Evolutionary conservation across 64 coral and sea anemone species (phyloP).

Genomic region (Dendronephthya gigantea): DNA sequence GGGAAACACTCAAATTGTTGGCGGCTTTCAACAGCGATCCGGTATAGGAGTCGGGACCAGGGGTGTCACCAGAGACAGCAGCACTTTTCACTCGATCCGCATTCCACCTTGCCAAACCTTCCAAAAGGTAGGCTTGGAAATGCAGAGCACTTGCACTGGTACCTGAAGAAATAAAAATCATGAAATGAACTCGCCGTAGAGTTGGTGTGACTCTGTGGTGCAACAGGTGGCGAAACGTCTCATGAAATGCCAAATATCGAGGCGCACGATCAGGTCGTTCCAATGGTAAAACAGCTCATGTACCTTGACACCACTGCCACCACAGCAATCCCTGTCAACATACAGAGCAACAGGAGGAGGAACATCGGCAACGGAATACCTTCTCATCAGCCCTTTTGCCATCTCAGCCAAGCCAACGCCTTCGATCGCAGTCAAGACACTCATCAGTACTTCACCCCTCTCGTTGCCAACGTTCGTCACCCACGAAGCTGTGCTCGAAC

Average conservation of each 20-base stretch:
- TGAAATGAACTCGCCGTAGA: neutral
- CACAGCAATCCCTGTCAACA: slow-evolving; percentile 36
- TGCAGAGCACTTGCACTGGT: neutral
- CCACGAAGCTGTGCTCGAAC: slow-evolving; percentile 27
- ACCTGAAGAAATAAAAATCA: neutral
- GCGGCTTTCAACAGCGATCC: neutral
- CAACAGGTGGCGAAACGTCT: slow-evolving; percentile 23
- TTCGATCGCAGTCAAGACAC: slow-evolving; percentile 32
- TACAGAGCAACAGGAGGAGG: slow-evolving; percentile 28
- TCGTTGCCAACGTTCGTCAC: slow-evolving; percentile 48
- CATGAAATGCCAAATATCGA: slow-evolving; percentile 36
- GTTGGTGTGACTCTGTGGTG: neutral
- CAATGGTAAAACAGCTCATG: neutral
- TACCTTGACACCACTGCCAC: slow-evolving; percentile 5
- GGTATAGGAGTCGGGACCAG: slow-evolving; percentile 22
- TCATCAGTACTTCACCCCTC: slow-evolving; percentile 17
- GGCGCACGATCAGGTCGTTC: slow-evolving; percentile 6
- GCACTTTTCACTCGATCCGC: neutral
- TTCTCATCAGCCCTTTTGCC: slow-evolving; percentile 17
- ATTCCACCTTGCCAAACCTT: neutral
- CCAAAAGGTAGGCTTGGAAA: neutral
- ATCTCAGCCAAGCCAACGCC: slow-evolving; percentile 20
- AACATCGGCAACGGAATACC: slow-evolving; percentile 18
- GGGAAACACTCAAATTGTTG: neutral
- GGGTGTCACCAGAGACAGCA: neutral